Conservation (phyloP, 2,113 vertebrate species). For the Daubentonia madagascariensis region DNA sequence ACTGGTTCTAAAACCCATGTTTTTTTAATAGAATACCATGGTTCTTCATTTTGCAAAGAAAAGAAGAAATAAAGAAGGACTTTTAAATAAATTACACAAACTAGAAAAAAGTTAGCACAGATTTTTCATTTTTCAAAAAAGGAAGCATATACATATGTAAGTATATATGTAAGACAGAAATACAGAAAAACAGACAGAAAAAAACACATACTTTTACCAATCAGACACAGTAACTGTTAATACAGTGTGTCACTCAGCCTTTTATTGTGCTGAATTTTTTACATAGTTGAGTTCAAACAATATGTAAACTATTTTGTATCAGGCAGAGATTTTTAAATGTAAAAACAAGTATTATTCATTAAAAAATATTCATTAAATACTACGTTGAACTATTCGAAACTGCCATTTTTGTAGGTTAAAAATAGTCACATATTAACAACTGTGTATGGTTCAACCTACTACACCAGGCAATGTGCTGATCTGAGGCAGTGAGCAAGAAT, state of each 20-base stretch:
- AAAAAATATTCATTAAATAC: not conserved
- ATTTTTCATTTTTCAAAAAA: not conserved
- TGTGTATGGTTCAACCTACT: not conserved
- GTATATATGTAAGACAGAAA: not conserved
- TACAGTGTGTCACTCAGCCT: not conserved
- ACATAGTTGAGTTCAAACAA: not conserved
- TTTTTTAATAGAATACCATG: not conserved
- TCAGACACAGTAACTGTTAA: not conserved
- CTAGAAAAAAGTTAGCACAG: not conserved
- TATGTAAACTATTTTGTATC: not conserved
- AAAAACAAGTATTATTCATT: not conserved
- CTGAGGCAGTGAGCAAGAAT: not conserved
- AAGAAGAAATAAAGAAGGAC: not conserved
- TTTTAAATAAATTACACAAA: slow-evolving; percentile 3
- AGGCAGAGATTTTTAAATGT: not conserved
- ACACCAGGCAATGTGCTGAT: not conserved
- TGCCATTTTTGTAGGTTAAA: not conserved
- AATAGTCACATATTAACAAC: not conserved
- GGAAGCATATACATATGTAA: not conserved
- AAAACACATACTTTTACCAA: not conserved
- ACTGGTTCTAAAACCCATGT: not conserved
- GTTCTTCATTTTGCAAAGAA: not conserved
- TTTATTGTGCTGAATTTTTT: not conserved
- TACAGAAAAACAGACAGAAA: not conserved
- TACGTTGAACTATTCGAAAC: not conserved